Percentiles rank a stretch among this genome's conserved stretches.
Evolutionary conservation across 92 coral and sea anemone genomes (phyloP).

Genomic region (Heliopora coerulea): DNA sequence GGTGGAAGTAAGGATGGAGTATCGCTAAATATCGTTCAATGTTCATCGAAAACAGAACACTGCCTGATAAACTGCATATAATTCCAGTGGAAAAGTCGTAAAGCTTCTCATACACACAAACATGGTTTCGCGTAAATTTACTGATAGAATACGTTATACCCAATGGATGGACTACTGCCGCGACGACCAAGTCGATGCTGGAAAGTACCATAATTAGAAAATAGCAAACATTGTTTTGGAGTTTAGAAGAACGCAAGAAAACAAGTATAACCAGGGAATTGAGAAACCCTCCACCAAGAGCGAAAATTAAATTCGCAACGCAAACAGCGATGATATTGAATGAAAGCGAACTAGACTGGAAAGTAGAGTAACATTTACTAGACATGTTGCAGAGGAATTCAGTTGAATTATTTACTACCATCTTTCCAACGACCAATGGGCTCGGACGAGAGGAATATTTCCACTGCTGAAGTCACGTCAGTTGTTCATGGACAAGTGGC

Average conservation of each 20-base stretch:
- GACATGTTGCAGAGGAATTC: neutral
- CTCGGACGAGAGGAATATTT: neutral
- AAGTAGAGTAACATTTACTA: slow-evolving; percentile 7
- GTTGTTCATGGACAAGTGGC: too few species aligned
- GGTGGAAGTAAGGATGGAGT: neutral
- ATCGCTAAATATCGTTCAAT: slow-evolving; percentile 2
- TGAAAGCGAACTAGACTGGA: slow-evolving; percentile 36
- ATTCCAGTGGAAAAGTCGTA: neutral
- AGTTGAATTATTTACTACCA: too few species aligned
- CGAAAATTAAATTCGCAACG: slow-evolving; percentile 12
- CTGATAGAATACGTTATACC: neutral
- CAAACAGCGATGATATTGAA: slow-evolving; percentile 47
- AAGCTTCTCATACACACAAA: neutral
- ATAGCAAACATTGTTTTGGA: neutral
- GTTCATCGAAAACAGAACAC: neutral
- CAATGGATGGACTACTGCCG: neutral
- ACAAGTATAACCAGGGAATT: neutral
- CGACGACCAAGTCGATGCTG: neutral
- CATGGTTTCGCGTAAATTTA: neutral
- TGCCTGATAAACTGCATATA: neutral
- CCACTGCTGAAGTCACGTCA: too few species aligned
- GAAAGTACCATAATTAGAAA: neutral
- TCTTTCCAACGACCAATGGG: too few species aligned
- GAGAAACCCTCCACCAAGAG: neutral
- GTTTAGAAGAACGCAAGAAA: neutral